Percentiles rank a stretch among this genome's conserved stretches.
phyloP scores from a whole-genome alignment of 2,113 vertebrate genomes.

The Neogobius melanostomus region DNA sequence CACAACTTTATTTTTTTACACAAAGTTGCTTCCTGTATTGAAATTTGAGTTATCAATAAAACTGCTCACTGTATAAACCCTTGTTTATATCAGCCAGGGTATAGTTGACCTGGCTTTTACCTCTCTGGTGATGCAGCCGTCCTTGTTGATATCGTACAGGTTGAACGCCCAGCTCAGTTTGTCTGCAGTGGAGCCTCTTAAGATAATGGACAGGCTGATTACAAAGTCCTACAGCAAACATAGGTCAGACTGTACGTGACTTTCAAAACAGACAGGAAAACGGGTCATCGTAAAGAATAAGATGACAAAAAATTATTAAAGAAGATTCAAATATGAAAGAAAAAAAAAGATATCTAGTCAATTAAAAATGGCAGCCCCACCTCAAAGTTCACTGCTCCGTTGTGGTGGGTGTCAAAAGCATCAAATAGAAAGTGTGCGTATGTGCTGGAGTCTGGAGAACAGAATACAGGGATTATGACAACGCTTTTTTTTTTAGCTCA shows the following conservation, averaged over 20 bases:
- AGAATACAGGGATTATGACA: not conserved
- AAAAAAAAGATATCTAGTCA: too few relatives aligned
- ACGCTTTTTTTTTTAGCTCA: too few relatives aligned
- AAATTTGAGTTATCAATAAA: too few relatives aligned
- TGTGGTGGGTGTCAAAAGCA: conserved; percentile 90
- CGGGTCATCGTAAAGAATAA: not conserved
- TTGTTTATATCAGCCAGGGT: not conserved
- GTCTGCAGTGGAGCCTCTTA: conserved; percentile 88
- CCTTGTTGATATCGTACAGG: conserved; percentile 95
- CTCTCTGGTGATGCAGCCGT: conserved; percentile 97
- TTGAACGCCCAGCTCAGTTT: conserved; percentile 96
- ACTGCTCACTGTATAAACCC: too few relatives aligned
- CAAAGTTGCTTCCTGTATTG: too few relatives aligned
- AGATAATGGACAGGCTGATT: conserved; percentile 88
- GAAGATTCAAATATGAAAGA: not conserved
- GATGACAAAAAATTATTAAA: not conserved
- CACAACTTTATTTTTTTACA: too few relatives aligned
- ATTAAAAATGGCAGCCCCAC: conserved; percentile 66
- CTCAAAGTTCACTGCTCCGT: conserved; percentile 91
- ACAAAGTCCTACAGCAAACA: conserved; percentile 84
- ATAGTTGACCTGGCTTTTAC: conserved; percentile 55
- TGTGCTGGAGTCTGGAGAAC: conserved; percentile 86
- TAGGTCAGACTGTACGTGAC: not conserved
- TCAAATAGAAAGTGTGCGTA: conserved; percentile 96
- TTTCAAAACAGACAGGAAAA: not conserved